Percentiles rank a stretch among this genome's conserved stretches.
phyloP scores from a whole-genome alignment of 2,888 invertebrate species.

The Drosophila nr. medialis region DNA sequence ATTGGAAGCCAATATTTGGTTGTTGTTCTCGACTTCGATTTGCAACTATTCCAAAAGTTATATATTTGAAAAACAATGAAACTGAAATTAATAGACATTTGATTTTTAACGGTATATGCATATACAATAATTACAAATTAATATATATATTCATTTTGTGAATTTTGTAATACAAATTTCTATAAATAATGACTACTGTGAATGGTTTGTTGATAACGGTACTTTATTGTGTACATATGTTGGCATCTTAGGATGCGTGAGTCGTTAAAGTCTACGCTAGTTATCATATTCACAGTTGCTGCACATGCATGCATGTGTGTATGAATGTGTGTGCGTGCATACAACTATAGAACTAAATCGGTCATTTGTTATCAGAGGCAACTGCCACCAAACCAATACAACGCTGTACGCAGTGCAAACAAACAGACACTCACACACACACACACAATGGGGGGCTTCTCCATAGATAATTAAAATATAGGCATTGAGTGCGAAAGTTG shows the following conservation, averaged over 20 bases:
- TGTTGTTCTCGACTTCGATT: no score
- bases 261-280: conserved; percentile 46
- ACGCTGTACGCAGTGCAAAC: not conserved
- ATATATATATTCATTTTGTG: not conserved
- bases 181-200: not conserved
- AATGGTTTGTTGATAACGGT: conserved; percentile 14
- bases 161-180: not conserved
- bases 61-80: no score
- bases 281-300: conserved; percentile 36
- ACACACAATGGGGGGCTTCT: conserved; percentile 23
- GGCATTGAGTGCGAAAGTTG: conserved; percentile 59
- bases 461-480: conserved; percentile 31
- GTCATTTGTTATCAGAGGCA: conserved; percentile 66
- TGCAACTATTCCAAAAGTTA: not conserved
- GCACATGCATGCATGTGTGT: not conserved
- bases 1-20: no score
- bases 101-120: no score
- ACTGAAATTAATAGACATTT: no score
- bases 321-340: not conserved
- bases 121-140: not conserved
- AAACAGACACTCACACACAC: conserved; percentile 3
- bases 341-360: conserved; percentile 63
- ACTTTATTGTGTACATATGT: conserved; percentile 7
- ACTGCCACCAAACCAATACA: conserved; percentile 20
- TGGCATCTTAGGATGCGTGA: conserved; percentile 41